Evolutionary conservation across 2,888 invertebrate species (phyloP).

Genomic region (Leuctra nigra): DNA sequence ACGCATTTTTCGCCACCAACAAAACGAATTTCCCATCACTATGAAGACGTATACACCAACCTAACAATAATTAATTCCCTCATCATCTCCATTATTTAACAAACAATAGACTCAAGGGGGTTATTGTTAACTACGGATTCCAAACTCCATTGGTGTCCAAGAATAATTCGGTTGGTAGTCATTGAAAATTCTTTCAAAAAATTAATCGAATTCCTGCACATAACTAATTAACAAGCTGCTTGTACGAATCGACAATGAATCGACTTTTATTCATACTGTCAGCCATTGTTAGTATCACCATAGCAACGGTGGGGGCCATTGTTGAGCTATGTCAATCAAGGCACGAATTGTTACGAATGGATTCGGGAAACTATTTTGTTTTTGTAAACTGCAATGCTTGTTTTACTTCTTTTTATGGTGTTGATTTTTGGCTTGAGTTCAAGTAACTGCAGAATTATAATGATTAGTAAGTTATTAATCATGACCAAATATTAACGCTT

Average conservation of each 20-base stretch:
- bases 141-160: background rate
- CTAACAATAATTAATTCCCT: background rate
- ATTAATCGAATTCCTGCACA: conserved; percentile 3
- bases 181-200: too few species aligned
- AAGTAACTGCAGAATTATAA: too few species aligned
- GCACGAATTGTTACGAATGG: too few species aligned
- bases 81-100: background rate
- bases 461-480: too few species aligned
- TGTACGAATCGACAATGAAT: background rate
- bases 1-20: background rate
- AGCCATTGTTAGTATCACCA: background rate
- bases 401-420: too few species aligned
- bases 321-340: background rate
- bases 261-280: background rate
- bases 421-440: too few species aligned
- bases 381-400: too few species aligned
- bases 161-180: background rate
- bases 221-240: background rate
- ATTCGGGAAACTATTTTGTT: too few species aligned
- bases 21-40: background rate
- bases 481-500: too few species aligned
- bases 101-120: background rate
- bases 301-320: background rate
- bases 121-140: background rate
- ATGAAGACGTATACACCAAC: background rate